A percentile compares a stretch with the other conserved stretches of the same genome.
Conservation (phyloP, 2,797 vertebrate genomes). For the Liasis olivaceus region DNA sequence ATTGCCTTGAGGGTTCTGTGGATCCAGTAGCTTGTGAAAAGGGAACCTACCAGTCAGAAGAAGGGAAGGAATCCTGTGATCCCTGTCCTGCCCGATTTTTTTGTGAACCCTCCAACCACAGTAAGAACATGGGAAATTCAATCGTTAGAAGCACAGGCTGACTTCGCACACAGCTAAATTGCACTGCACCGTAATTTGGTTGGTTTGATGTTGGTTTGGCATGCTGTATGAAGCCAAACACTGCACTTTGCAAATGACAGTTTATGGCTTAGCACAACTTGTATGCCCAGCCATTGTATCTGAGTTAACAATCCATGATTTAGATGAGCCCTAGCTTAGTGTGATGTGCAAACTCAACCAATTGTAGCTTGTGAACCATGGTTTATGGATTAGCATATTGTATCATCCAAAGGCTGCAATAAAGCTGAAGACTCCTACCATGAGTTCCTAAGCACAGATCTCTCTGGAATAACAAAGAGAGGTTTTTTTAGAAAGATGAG, state of each 20-base stretch:
- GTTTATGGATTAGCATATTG: no score
- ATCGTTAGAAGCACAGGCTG: not conserved
- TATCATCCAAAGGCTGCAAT: not conserved
- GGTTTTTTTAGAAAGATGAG: not conserved
- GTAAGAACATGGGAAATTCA: constrained; percentile 9
- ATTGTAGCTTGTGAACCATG: not conserved
- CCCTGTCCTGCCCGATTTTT: constrained; percentile 53
- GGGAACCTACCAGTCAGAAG: constrained; percentile 73
- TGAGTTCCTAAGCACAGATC: no score
- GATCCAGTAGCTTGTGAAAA: constrained; percentile 74
- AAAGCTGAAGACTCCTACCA: not conserved
- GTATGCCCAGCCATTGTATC: not conserved
- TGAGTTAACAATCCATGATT: not conserved
- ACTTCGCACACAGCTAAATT: not conserved
- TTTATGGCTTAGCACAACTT: not conserved
- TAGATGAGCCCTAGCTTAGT: not conserved
- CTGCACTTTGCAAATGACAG: not conserved
- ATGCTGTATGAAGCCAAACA: not conserved
- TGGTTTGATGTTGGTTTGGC: not conserved
- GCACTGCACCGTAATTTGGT: not conserved
- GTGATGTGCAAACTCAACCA: not conserved
- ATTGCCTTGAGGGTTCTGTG: constrained; percentile 74
- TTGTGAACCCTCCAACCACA: constrained; percentile 40
- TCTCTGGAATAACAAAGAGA: not conserved
- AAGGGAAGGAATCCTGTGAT: constrained; percentile 53